A percentile compares a stretch with the other conserved stretches of the same genome.
Conservation (phyloP, 1,140 invertebrate genomes). For the Hyles vespertilio region DNA sequence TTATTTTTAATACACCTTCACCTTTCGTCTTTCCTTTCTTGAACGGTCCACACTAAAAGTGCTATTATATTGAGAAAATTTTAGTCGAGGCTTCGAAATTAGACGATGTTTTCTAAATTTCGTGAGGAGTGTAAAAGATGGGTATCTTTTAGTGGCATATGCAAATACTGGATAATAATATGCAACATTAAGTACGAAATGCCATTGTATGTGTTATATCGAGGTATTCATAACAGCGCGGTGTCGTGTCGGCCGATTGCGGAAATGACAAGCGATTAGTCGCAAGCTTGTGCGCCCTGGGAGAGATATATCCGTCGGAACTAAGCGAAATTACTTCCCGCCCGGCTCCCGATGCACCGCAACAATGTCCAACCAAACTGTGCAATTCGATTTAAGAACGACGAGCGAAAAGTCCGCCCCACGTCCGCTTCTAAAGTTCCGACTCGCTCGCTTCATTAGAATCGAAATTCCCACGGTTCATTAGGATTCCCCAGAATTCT, state of each 20-base stretch:
- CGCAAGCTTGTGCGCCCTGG: constrained; percentile 51
- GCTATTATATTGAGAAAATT: too few species aligned
- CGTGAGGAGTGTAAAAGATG: too few species aligned
- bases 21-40: too few species aligned
- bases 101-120: too few species aligned
- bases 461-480: constrained; percentile 68
- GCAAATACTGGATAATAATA: too few species aligned
- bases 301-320: constrained; percentile 69
- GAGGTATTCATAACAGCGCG: constrained; percentile 39
- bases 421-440: constrained; percentile 27
- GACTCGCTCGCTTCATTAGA: constrained; percentile 41
- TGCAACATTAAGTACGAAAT: too few species aligned
- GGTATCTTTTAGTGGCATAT: too few species aligned
- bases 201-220: too few species aligned
- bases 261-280: constrained; percentile 72
- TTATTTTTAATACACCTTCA: constrained; percentile 45
- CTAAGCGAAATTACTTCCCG: constrained; percentile 58
- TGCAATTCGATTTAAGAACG: constrained; percentile 50
- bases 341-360: constrained; percentile 41
- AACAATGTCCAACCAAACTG: constrained; percentile 47
- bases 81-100: too few species aligned
- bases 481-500: constrained; percentile 63
- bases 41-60: too few species aligned
- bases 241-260: constrained; percentile 53
- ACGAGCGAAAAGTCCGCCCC: constrained; percentile 27